These are phyloP conservation scores for Etheostoma perlongum DNA, from an alignment of 2,797 vertebrate species.

Conservation along the genomic window DNA sequence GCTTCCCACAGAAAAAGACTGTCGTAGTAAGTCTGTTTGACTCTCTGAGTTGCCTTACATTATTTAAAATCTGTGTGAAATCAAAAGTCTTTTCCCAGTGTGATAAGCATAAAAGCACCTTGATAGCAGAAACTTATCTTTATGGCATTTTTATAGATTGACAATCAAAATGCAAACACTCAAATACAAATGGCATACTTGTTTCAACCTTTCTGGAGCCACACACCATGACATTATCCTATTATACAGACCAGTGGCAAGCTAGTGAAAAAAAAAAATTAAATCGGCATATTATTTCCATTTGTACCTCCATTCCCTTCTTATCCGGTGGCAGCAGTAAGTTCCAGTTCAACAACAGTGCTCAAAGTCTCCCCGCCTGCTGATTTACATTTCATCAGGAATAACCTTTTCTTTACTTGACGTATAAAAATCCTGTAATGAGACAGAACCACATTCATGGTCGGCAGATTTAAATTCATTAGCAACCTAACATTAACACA, in stretches of 20 bases:
- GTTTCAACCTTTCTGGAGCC: conserved; percentile 42
- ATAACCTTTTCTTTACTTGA: conserved; percentile 85
- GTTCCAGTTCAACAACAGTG: conserved; percentile 63
- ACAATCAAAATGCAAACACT: conserved; percentile 16
- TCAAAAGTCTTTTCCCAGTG: neutral
- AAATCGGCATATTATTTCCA: conserved; percentile 42
- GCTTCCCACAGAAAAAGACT: conserved; percentile 7
- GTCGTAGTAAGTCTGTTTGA: neutral
- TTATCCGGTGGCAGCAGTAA: conserved; percentile 33
- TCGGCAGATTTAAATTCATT: conserved; percentile 87
- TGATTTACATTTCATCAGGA: conserved; percentile 88
- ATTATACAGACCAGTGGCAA: conserved; percentile 48
- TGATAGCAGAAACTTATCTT: conserved; percentile 12
- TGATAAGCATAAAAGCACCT: conserved; percentile 10
- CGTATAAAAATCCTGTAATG: conserved; percentile 86
- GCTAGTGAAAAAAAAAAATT: conserved; percentile 32
- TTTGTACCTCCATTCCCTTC: conserved; percentile 45
- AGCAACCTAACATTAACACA: conserved; percentile 79
- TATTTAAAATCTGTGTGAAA: neutral
- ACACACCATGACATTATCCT: conserved; percentile 37
- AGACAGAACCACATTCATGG: conserved; percentile 75
- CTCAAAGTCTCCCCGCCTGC: conserved; percentile 57
- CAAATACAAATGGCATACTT: conserved; percentile 15
- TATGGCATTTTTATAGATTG: conserved; percentile 16
- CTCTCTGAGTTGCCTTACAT: too few relatives aligned